Conservation (phyloP, 2,113 vertebrate species). For the Bungarus multicinctus region DNA sequence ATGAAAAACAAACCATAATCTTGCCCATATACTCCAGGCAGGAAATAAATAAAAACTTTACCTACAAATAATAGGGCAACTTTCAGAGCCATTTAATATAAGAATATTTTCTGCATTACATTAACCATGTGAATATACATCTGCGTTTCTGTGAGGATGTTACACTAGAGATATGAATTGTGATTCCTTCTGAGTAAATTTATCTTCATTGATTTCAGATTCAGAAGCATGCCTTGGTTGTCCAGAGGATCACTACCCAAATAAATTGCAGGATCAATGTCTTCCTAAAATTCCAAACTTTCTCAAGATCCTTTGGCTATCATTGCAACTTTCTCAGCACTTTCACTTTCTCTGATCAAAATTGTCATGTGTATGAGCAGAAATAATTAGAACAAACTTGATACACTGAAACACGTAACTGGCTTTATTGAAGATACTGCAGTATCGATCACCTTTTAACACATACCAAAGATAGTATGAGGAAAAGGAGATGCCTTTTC, state of each 20-base stretch:
- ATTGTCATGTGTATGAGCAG: too few species aligned
- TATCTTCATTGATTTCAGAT: neutral
- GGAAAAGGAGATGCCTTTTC: too few species aligned
- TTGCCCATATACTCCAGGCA: neutral
- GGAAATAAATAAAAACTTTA: neutral
- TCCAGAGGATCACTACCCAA: neutral
- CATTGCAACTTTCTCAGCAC: neutral
- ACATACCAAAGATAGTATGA: too few species aligned
- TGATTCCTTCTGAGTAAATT: neutral
- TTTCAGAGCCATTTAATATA: neutral
- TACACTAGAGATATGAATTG: neutral
- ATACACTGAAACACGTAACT: too few species aligned
- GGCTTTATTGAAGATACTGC: too few species aligned
- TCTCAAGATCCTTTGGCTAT: neutral
- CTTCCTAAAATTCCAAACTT: neutral
- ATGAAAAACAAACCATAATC: neutral
- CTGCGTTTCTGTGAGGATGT: neutral
- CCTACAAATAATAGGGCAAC: neutral
- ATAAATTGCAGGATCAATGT: neutral
- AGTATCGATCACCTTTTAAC: too few species aligned
- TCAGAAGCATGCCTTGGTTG: neutral
- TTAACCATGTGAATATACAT: neutral
- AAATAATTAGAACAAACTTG: too few species aligned
- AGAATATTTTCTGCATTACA: neutral
- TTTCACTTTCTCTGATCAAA: neutral